These are phyloP conservation scores for Pocillopora damicornis DNA, from an alignment of 64 coral and sea anemone species.

Conservation along the genomic window DNA sequence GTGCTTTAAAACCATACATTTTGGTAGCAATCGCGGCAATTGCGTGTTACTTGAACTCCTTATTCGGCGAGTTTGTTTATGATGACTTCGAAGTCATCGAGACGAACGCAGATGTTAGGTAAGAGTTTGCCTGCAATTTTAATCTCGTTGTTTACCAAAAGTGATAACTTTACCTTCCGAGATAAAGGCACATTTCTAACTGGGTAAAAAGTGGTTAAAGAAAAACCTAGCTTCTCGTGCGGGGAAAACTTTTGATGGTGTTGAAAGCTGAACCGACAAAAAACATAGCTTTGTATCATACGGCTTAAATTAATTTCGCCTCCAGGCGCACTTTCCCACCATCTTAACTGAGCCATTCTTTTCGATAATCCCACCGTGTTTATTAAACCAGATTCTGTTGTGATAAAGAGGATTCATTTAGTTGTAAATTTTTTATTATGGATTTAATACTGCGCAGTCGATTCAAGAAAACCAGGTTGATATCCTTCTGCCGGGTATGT, in stretches of 20 bases:
- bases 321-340: too few species aligned
- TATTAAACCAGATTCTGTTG: too few species aligned
- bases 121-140: slow-evolving; percentile 1
- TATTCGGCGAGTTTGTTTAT: slow-evolving; percentile 73
- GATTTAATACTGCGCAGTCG: too few species aligned
- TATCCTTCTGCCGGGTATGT: not conserved
- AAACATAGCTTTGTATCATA: not conserved
- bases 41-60: slow-evolving; percentile 71
- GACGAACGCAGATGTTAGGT: slow-evolving; percentile 80
- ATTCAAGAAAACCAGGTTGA: too few species aligned
- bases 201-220: not conserved
- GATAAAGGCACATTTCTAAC: not conserved
- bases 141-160: slow-evolving; percentile 7
- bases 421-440: too few species aligned
- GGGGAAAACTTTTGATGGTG: not conserved
- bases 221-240: not conserved
- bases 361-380: too few species aligned
- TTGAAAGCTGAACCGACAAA: not conserved
- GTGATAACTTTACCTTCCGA: not conserved
- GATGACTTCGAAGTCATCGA: slow-evolving; percentile 83
- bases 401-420: too few species aligned
- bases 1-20: slow-evolving; percentile 14
- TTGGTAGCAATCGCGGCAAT: slow-evolving; percentile 25
- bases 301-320: not conserved
- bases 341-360: too few species aligned